Conservation (phyloP, 2,113 vertebrate genomes). For the Periophthalmus modestus region DNA sequence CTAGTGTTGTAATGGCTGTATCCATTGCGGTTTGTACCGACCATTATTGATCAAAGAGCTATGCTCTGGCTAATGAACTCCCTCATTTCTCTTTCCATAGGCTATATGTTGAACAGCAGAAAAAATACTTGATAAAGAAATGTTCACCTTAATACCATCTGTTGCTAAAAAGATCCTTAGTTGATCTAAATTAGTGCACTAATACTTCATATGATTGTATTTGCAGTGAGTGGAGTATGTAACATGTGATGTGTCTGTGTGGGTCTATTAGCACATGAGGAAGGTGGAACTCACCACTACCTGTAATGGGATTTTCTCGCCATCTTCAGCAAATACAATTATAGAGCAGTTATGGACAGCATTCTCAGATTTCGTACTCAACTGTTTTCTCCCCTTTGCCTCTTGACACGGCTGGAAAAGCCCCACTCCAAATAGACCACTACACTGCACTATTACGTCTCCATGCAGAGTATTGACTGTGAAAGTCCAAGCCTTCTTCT, state of each 20-base stretch:
- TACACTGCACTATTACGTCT: constrained; percentile 32
- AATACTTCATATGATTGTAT: not conserved
- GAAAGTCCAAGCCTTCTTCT: constrained; percentile 30
- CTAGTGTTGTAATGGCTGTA: constrained; percentile 67
- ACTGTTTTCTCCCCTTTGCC: constrained; percentile 30
- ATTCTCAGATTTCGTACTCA: constrained; percentile 66
- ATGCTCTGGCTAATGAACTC: constrained; percentile 50
- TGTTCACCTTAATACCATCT: not conserved
- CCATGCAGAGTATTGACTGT: constrained; percentile 20
- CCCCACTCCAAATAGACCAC: constrained; percentile 31
- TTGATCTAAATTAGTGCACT: too few species aligned
- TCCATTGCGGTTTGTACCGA: constrained; percentile 69
- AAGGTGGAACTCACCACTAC: constrained; percentile 56
- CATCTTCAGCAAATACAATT: constrained; percentile 68
- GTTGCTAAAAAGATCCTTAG: too few species aligned
- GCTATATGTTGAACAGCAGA: constrained; percentile 16
- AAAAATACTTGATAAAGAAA: constrained; percentile 18
- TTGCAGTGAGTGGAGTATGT: not conserved
- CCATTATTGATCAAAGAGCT: constrained; percentile 69
- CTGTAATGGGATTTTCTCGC: constrained; percentile 67
- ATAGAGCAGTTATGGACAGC: constrained; percentile 62
- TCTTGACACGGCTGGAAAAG: constrained; percentile 38
- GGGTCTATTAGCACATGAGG: constrained; percentile 49
- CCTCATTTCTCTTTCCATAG: constrained; percentile 50
- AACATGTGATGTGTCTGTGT: constrained; percentile 8